A percentile compares a stretch with the other conserved stretches of the same genome.
phyloP scores from a whole-genome alignment of 2,888 invertebrate species.

The Empis livida region DNA sequence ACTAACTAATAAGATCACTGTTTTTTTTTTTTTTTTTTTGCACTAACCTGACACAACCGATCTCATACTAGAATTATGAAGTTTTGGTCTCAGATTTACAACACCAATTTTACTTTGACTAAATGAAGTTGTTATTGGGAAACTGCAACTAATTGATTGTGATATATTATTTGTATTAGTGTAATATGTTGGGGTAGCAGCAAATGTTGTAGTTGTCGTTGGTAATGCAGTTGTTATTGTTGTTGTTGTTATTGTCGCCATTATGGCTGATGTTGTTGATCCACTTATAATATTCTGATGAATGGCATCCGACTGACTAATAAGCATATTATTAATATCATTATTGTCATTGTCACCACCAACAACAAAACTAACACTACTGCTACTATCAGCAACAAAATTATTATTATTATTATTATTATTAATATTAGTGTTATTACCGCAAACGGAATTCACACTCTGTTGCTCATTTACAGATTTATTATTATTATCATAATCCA shows the following conservation, averaged over 20 bases:
- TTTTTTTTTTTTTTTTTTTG: no score
- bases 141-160: conserved; percentile 7
- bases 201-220: conserved; percentile 2
- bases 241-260: conserved; percentile 4
- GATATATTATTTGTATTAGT: conserved; percentile 4
- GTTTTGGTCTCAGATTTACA: conserved; percentile 21
- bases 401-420: no score
- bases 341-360: neutral
- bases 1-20: no score
- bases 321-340: neutral
- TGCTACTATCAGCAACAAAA: no score
- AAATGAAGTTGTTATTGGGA: conserved; percentile 5
- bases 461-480: neutral
- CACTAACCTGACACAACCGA: conserved; percentile 32
- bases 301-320: conserved; percentile 8
- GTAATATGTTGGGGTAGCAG: neutral
- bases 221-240: conserved; percentile 3
- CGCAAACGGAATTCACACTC: neutral
- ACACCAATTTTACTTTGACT: conserved; percentile 16
- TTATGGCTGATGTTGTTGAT: conserved; percentile 1
- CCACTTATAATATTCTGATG: conserved; percentile 9
- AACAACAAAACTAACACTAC: neutral
- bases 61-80: conserved; percentile 30
- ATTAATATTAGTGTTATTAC: no score
- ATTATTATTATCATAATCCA: no score